Conservation (phyloP, 2,888 invertebrate species). For the Agrochola litura region DNA sequence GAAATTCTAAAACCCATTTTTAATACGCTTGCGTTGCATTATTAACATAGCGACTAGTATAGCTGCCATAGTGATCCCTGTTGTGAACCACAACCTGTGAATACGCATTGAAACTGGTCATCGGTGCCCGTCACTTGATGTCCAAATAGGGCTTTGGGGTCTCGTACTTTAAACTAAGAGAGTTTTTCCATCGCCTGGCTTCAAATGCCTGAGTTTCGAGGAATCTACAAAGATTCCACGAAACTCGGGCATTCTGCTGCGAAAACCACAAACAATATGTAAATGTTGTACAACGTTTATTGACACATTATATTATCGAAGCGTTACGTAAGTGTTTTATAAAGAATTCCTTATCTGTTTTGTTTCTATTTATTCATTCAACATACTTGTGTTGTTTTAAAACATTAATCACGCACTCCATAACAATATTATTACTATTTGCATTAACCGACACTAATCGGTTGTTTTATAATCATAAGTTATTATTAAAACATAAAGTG, state of each 20-base stretch:
- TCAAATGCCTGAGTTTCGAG: too few relatives aligned
- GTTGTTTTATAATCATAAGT: constrained; percentile 8
- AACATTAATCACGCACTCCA: neutral
- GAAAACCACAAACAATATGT: constrained; percentile 13
- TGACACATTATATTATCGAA: neutral
- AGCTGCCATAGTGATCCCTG: neutral
- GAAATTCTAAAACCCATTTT: neutral
- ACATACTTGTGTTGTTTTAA: neutral
- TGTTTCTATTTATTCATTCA: neutral
- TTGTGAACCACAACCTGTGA: neutral
- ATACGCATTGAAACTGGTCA: neutral
- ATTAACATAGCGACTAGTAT: neutral
- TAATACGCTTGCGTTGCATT: neutral
- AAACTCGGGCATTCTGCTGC: neutral
- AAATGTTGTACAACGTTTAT: too few relatives aligned
- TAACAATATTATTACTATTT: constrained; percentile 6
- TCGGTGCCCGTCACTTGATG: neutral
- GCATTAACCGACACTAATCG: constrained; percentile 21
- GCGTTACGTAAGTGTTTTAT: constrained; percentile 12
- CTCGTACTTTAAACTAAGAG: neutral
- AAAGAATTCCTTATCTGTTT: constrained; percentile 9
- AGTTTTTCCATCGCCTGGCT: neutral
- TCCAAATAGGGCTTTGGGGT: neutral
- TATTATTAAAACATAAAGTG: neutral
- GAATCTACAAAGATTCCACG: neutral